Conservation (phyloP, 2,113 vertebrate species). For the Channa maculata region DNA sequence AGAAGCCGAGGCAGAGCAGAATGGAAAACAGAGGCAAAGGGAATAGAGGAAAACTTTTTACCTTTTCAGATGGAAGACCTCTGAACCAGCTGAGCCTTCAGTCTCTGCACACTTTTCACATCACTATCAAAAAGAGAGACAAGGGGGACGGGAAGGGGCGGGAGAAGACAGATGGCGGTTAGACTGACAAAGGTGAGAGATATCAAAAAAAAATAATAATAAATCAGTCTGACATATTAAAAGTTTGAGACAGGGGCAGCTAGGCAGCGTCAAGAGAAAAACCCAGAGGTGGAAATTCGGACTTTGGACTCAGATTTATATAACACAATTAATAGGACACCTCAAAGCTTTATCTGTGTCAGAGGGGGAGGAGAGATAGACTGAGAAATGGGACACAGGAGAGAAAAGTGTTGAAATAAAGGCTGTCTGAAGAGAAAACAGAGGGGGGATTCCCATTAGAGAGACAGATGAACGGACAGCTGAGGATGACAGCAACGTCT, state of each 20-base stretch:
- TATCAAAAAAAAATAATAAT: constrained; percentile 6
- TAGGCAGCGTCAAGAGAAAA: neutral
- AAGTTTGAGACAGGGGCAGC: constrained; percentile 26
- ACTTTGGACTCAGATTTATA: constrained; percentile 35
- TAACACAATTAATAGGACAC: constrained; percentile 51
- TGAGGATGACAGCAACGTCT: constrained; percentile 69
- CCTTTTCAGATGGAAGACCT: constrained; percentile 57
- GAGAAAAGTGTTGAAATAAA: constrained; percentile 42
- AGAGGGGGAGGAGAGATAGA: constrained; percentile 24
- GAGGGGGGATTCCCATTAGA: constrained; percentile 70
- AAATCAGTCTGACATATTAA: constrained; percentile 31
- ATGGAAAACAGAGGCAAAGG: constrained; percentile 14
- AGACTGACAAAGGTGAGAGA: constrained; percentile 41
- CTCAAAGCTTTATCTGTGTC: constrained; percentile 40
- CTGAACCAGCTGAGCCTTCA: constrained; percentile 51
- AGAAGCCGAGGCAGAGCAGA: constrained; percentile 30
- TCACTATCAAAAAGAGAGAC: constrained; percentile 48
- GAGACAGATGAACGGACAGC: constrained; percentile 70
- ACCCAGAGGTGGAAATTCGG: neutral
- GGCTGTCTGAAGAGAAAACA: constrained; percentile 46
- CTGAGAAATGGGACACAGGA: constrained; percentile 29
- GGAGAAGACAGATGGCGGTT: constrained; percentile 13
- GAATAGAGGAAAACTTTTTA: constrained; percentile 44
- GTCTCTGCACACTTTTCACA: constrained; percentile 37
- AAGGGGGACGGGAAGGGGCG: constrained; percentile 2